Percentiles rank a stretch among this genome's conserved stretches.
phyloP scores from a whole-genome alignment of 2,113 vertebrate species.

The Galeopterus variegatus region DNA sequence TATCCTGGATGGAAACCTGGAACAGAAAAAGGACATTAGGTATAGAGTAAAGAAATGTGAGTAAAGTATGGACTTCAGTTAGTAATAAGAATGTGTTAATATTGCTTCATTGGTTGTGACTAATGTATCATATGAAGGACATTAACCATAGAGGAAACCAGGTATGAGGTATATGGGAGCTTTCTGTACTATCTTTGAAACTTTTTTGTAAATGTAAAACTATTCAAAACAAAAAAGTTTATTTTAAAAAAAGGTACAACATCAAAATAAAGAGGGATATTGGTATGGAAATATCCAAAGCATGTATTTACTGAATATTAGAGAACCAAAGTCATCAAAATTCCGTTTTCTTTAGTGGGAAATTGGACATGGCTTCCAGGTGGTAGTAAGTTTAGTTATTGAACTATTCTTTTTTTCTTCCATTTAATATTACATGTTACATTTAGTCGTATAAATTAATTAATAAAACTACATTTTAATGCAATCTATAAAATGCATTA shows the following conservation, averaged over 20 bases:
- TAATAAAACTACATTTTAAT: not conserved
- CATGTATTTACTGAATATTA: not conserved
- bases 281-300: conserved; percentile 37
- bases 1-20: not conserved
- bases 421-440: not conserved
- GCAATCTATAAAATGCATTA: not conserved
- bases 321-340: not conserved
- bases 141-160: not conserved
- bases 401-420: not conserved
- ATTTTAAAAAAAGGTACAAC: not conserved
- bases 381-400: conserved; percentile 44
- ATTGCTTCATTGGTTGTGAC: not conserved
- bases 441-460: conserved; percentile 20
- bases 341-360: not conserved
- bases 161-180: not conserved
- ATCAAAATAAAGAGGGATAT: not conserved
- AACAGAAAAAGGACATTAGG: not conserved
- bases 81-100: no score
- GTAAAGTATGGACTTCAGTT: not conserved
- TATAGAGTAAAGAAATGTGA: not conserved
- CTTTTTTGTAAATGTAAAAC: not conserved
- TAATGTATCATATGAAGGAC: not conserved
- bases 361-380: not conserved
- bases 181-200: not conserved
- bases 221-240: not conserved